phyloP scores from a whole-genome alignment of 2,888 invertebrate genomes.

The Mimas tiliae region DNA sequence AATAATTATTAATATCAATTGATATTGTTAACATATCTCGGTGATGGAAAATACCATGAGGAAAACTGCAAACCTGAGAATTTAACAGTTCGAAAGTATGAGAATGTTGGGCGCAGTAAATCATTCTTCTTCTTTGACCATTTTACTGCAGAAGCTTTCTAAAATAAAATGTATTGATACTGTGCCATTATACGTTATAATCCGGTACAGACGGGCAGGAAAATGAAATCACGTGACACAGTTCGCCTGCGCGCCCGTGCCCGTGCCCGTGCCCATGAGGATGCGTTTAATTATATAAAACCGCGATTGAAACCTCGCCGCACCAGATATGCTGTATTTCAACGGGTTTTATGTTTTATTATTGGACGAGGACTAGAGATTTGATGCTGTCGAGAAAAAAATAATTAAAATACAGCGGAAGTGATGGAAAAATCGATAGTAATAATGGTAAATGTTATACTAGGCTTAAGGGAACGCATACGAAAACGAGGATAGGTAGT shows the following conservation, averaged over 20 bases:
- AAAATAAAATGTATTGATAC: neutral
- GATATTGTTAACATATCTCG: too few relatives aligned
- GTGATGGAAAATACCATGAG: too few relatives aligned
- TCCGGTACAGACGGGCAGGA: conserved; percentile 32
- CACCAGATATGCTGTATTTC: conserved; percentile 68
- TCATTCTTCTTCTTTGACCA: neutral
- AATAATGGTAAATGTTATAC: too few relatives aligned
- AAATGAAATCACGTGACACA: conserved; percentile 56
- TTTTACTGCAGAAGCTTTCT: neutral
- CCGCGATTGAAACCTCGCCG: conserved; percentile 71
- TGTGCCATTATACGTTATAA: neutral
- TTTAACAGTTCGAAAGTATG: too few relatives aligned
- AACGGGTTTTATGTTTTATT: conserved; percentile 52
- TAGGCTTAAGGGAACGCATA: too few relatives aligned
- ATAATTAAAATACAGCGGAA: too few relatives aligned
- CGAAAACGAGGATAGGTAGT: too few relatives aligned
- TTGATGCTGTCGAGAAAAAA: too few relatives aligned
- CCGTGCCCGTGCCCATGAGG: conserved; percentile 58
- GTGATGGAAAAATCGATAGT: too few relatives aligned
- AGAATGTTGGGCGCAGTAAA: neutral
- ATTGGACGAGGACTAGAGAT: too few relatives aligned
- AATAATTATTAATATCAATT: too few relatives aligned
- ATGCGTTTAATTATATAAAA: conserved; percentile 71
- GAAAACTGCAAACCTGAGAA: too few relatives aligned
- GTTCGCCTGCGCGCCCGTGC: conserved; percentile 52